Conservation (phyloP, 2,797 vertebrate genomes). For the Halcyon badia region DNA sequence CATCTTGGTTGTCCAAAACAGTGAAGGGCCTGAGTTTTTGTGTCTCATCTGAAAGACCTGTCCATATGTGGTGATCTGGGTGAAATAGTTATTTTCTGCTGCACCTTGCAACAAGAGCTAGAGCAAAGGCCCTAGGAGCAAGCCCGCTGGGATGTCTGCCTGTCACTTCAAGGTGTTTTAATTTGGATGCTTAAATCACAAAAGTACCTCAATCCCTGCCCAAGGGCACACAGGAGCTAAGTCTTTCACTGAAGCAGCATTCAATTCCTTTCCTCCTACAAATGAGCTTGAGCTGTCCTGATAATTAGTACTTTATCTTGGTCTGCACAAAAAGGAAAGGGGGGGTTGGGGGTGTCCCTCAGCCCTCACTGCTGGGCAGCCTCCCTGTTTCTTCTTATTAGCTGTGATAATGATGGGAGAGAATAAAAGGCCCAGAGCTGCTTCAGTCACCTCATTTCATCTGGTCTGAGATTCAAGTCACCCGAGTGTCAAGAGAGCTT, state of each 20-base stretch:
- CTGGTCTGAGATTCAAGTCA: constrained; percentile 65
- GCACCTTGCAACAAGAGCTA: background rate
- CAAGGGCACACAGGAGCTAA: constrained; percentile 51
- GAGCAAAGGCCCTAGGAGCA: background rate
- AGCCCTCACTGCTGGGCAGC: constrained; percentile 36
- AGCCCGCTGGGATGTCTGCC: background rate
- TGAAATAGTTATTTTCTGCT: background rate
- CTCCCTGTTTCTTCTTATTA: constrained; percentile 64
- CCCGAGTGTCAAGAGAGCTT: constrained; percentile 66
- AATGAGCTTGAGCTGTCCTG: constrained; percentile 75
- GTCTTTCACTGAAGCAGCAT: constrained; percentile 66
- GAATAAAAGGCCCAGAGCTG: constrained; percentile 70
- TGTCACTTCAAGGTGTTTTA: constrained; percentile 60
- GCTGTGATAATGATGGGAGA: constrained; percentile 63
- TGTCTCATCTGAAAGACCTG: background rate
- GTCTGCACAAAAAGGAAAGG: constrained; percentile 33
- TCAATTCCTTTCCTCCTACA: constrained; percentile 66
- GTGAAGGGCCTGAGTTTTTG: background rate
- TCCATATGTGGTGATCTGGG: background rate
- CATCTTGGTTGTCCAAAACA: background rate
- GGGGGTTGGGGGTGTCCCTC: background rate
- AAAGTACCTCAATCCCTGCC: constrained; percentile 56
- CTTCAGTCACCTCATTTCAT: constrained; percentile 72
- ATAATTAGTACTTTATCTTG: constrained; percentile 77
- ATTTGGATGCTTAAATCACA: constrained; percentile 59